Evolutionary conservation across 2,113 vertebrate genomes (phyloP).

Genomic region (Hyperopisus bebe): DNA sequence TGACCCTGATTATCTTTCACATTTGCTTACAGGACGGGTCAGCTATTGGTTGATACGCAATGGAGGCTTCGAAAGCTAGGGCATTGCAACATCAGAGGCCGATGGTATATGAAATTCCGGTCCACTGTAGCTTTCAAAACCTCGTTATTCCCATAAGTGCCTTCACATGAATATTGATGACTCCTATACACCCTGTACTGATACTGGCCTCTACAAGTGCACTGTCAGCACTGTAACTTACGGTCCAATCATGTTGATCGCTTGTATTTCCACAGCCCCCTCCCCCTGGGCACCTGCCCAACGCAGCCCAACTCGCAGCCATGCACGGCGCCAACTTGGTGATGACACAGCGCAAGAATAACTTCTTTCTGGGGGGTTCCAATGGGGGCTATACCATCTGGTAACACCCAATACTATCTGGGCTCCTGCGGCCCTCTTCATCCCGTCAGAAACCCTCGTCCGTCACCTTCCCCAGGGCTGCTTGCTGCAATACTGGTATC

Average conservation of each 20-base stretch:
- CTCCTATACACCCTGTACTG: background rate
- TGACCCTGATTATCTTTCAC: background rate
- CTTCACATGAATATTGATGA: background rate
- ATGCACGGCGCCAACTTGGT: conserved; percentile 90
- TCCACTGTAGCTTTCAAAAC: background rate
- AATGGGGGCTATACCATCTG: conserved; percentile 90
- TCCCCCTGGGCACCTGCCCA: conserved; percentile 86
- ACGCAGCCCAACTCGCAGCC: conserved; percentile 85
- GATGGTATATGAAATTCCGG: background rate
- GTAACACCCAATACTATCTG: conserved; percentile 64
- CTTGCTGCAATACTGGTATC: conserved; percentile 68
- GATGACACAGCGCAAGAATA: conserved; percentile 87
- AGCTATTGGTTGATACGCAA: background rate
- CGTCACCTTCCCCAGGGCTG: conserved; percentile 37
- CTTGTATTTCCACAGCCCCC: conserved; percentile 64
- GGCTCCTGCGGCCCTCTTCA: background rate
- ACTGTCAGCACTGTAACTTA: background rate
- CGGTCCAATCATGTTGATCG: background rate
- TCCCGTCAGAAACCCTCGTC: background rate
- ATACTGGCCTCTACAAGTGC: background rate
- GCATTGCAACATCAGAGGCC: background rate
- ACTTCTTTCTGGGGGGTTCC: conserved; percentile 89
- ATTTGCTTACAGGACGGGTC: background rate
- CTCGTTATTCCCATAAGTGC: background rate
- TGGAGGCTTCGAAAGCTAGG: background rate